Percentiles rank a stretch among this genome's conserved stretches.
phyloP scores from a whole-genome alignment of 2,888 invertebrate genomes.

The Dioctria rufipes region DNA sequence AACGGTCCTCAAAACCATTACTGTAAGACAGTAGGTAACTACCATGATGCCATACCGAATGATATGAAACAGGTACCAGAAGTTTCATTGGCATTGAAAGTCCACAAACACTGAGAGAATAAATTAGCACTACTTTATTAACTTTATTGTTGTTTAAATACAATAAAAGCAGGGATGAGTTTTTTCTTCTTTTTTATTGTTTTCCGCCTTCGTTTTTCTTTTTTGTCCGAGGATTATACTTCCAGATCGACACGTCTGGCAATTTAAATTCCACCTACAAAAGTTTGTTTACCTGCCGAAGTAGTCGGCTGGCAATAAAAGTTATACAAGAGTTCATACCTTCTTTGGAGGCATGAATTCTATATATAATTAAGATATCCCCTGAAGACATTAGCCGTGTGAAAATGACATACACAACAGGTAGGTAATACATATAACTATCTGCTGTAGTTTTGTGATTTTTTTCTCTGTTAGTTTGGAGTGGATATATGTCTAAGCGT shows the following conservation, averaged over 20 bases:
- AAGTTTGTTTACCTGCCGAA: conserved; percentile 49
- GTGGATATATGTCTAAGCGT: too few relatives aligned
- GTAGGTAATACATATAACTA: neutral
- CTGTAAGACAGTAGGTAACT: neutral
- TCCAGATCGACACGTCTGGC: conserved; percentile 35
- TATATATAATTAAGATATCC: conserved; percentile 37
- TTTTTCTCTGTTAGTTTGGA: too few relatives aligned
- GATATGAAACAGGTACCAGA: conserved; percentile 32
- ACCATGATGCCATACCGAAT: neutral
- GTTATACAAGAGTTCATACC: conserved; percentile 22
- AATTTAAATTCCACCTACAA: conserved; percentile 48
- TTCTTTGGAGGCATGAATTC: conserved; percentile 26
- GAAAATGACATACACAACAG: conserved; percentile 24
- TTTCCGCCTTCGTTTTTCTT: conserved; percentile 25
- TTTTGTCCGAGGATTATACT: conserved; percentile 25
- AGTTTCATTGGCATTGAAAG: conserved; percentile 58
- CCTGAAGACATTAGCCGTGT: conserved; percentile 22
- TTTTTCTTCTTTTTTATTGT: neutral
- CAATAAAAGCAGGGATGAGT: conserved; percentile 59
- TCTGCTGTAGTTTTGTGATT: too few relatives aligned
- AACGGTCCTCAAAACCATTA: conserved; percentile 8
- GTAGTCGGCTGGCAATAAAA: conserved; percentile 37
- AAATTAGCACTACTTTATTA: conserved; percentile 71
- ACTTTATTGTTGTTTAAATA: conserved; percentile 67
- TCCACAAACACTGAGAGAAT: conserved; percentile 57